Percentiles rank a stretch among this genome's conserved stretches.
These are phyloP conservation scores for Ruditapes philippinarum DNA, from an alignment of 1,140 invertebrate species.

Conservation along the genomic window DNA sequence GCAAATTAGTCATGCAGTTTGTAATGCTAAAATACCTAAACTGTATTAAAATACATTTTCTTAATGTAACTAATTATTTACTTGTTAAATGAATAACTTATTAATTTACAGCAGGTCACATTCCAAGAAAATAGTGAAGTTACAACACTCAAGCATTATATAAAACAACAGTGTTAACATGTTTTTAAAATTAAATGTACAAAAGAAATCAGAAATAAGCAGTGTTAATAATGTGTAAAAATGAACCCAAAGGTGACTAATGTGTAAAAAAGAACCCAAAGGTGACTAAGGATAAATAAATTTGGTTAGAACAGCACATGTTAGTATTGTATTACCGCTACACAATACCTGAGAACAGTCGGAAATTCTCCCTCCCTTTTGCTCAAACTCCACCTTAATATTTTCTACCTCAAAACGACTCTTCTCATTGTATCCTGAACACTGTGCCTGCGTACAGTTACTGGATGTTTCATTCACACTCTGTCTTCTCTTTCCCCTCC, in stretches of 20 bases:
- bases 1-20: too few relatives aligned
- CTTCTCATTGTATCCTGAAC: constrained; percentile 57
- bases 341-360: constrained; percentile 71
- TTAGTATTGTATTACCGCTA: constrained; percentile 33
- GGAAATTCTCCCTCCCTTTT: constrained; percentile 66
- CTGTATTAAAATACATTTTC: too few relatives aligned
- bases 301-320: not conserved
- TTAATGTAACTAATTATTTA: too few relatives aligned
- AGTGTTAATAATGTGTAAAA: not conserved
- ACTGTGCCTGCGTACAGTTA: constrained; percentile 69
- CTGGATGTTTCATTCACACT: constrained; percentile 58
- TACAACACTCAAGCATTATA: too few relatives aligned
- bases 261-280: not conserved
- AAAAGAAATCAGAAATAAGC: too few relatives aligned
- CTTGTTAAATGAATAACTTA: too few relatives aligned
- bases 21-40: too few relatives aligned
- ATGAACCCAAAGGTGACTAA: not conserved
- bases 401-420: constrained; percentile 72
- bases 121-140: too few relatives aligned
- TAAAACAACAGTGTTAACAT: too few relatives aligned
- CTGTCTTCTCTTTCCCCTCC: constrained; percentile 71
- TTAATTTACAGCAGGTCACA: too few relatives aligned
- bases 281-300: not conserved
- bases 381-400: constrained; percentile 73
- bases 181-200: too few relatives aligned